phyloP scores from a whole-genome alignment of 2,113 vertebrate genomes.

The Chinchilla lanigera region DNA sequence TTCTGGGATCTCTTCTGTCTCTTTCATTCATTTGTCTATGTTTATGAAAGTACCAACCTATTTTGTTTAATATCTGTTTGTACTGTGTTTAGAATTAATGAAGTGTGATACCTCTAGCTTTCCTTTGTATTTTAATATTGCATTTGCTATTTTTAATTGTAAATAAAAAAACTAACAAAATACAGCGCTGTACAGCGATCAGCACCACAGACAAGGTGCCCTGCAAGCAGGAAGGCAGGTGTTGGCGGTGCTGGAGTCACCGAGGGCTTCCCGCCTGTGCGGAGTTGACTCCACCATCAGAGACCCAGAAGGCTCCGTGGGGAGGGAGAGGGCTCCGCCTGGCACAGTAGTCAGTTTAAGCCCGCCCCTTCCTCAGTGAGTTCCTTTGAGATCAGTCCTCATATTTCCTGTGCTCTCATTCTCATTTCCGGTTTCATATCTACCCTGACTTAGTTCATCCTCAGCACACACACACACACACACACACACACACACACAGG shows the following conservation, averaged over 20 bases:
- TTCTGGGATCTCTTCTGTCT: too few species aligned
- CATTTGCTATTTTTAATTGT: too few species aligned
- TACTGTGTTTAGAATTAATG: too few species aligned
- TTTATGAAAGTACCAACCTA: too few species aligned
- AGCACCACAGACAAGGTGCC: constrained; percentile 25
- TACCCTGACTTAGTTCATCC: not conserved
- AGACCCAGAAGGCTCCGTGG: not conserved
- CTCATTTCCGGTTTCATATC: not conserved
- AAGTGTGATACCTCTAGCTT: too few species aligned
- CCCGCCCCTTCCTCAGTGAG: not conserved
- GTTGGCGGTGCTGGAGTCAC: too few species aligned
- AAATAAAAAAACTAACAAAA: too few species aligned
- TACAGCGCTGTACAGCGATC: not conserved
- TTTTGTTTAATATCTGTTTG: too few species aligned
- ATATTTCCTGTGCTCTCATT: not conserved
- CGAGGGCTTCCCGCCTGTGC: rapidly evolving
- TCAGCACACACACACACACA: not conserved
- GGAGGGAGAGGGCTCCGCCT: not conserved
- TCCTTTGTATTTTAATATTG: too few species aligned
- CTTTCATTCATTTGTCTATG: too few species aligned
- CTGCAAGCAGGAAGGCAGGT: not conserved
- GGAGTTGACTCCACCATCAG: not conserved
- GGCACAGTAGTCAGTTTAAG: not conserved
- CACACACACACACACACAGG: not conserved
- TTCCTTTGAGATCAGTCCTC: not conserved